These are phyloP conservation scores for Lepidostoma basale DNA, from an alignment of 1,140 invertebrate genomes.

Conservation along the genomic window DNA sequence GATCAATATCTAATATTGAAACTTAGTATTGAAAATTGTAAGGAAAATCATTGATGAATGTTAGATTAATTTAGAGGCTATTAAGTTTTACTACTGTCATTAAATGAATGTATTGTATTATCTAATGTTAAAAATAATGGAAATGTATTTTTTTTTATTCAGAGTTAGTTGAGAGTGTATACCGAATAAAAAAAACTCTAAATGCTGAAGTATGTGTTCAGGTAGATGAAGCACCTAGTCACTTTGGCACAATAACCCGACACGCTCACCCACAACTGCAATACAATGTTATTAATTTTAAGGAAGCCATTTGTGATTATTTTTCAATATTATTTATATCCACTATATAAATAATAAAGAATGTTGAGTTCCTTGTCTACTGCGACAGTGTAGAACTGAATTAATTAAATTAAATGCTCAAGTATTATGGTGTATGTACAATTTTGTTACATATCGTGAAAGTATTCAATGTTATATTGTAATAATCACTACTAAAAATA, in stretches of 20 bases:
- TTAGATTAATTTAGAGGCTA: no score
- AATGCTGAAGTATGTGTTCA: no score
- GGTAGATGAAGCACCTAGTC: no score
- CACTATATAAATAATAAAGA: constrained; percentile 10
- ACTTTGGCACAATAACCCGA: not conserved
- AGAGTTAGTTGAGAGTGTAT: no score
- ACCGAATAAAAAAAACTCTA: no score
- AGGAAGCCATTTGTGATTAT: constrained; percentile 7
- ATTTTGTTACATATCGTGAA: not conserved
- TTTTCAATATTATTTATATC: not conserved
- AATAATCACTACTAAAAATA: constrained; percentile 7
- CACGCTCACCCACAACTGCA: constrained; percentile 12
- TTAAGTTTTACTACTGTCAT: no score
- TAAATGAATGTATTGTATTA: no score
- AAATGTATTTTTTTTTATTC: no score
- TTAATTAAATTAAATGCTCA: constrained; percentile 13
- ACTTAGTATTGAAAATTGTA: no score
- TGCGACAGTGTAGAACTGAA: constrained; percentile 3
- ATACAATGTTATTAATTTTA: constrained; percentile 26
- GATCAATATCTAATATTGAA: no score
- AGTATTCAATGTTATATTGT: not conserved
- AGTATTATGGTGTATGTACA: constrained; percentile 11
- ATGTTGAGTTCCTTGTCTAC: constrained; percentile 26
- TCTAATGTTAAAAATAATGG: no score
- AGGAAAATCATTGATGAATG: no score